Evolutionary conservation across 2,113 vertebrate species (phyloP).

Genomic region (Lepisosteus oculatus): DNA sequence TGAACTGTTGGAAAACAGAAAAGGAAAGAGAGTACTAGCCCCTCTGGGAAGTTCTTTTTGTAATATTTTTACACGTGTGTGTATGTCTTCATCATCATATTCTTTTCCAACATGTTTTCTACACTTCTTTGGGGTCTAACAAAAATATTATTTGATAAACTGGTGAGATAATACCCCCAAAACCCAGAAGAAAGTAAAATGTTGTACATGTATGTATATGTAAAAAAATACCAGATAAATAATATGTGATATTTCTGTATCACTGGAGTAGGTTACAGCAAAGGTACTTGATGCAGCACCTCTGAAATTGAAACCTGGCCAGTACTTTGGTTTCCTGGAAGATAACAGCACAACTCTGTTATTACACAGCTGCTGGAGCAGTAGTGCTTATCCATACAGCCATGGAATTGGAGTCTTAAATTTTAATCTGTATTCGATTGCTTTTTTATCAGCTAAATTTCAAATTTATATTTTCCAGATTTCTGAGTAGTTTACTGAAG

Average conservation of each 20-base stretch:
- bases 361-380: constrained; percentile 31
- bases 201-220: too few species aligned
- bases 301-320: constrained; percentile 35
- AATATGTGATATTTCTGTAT: background rate
- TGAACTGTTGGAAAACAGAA: too few species aligned
- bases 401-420: constrained; percentile 29
- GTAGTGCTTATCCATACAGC: constrained; percentile 26
- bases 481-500: constrained; percentile 28
- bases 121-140: too few species aligned
- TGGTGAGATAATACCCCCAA: too few species aligned
- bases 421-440: constrained; percentile 31
- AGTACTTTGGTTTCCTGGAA: constrained; percentile 26
- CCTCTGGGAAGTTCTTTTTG: too few species aligned
- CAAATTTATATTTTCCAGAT: constrained; percentile 31
- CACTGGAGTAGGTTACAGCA: constrained; percentile 2
- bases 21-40: too few species aligned
- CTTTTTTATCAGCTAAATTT: constrained; percentile 27
- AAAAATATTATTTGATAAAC: too few species aligned
- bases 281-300: constrained; percentile 13
- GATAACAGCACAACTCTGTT: constrained; percentile 30
- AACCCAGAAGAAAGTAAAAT: too few species aligned
- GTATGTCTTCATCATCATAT: too few species aligned
- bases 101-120: too few species aligned
- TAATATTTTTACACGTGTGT: too few species aligned
- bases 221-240: too few species aligned